A percentile compares a stretch with the other conserved stretches of the same genome.
Conservation (phyloP, 2,888 invertebrate species). For the Pseudolycoriella hygida region DNA sequence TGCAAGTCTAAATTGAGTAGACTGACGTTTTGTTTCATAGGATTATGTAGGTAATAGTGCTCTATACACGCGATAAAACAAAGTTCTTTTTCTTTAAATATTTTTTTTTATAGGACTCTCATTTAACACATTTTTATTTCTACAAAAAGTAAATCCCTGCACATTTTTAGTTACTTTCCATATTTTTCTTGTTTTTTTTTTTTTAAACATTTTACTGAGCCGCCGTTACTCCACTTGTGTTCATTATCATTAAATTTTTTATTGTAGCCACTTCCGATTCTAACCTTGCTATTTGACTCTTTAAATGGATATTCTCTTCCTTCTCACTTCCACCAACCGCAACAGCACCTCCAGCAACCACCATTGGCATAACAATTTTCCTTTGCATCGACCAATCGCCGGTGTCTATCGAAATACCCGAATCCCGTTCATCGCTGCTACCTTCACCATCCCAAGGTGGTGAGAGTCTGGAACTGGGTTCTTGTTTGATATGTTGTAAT, state of each 20-base stretch:
- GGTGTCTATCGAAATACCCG: slow-evolving; percentile 63
- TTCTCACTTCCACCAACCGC: slow-evolving; percentile 12
- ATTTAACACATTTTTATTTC: no score
- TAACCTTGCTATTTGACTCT: slow-evolving; percentile 70
- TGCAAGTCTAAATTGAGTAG: no score
- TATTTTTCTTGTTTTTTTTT: background rate
- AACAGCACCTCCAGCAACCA: slow-evolving; percentile 1
- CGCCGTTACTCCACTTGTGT: slow-evolving; percentile 19
- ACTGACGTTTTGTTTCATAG: no score
- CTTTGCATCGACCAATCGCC: slow-evolving; percentile 20
- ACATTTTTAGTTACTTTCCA: background rate
- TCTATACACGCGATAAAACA: no score
- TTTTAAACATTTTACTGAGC: slow-evolving; percentile 1
- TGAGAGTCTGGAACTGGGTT: slow-evolving; percentile 60
- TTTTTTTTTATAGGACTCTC: no score
- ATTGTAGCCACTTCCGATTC: slow-evolving; percentile 84
- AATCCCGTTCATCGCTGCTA: slow-evolving; percentile 78
- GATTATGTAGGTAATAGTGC: no score
- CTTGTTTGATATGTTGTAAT: slow-evolving; percentile 72
- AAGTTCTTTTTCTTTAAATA: no score
- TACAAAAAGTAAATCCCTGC: no score
- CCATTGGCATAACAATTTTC: slow-evolving; percentile 6
- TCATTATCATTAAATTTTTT: slow-evolving; percentile 61
- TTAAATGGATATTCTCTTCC: slow-evolving; percentile 56
- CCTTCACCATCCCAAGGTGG: slow-evolving; percentile 80